Percentiles rank a stretch among this genome's conserved stretches.
phyloP scores from a whole-genome alignment of 2,888 invertebrate genomes.

The Caradrina kadenii region DNA sequence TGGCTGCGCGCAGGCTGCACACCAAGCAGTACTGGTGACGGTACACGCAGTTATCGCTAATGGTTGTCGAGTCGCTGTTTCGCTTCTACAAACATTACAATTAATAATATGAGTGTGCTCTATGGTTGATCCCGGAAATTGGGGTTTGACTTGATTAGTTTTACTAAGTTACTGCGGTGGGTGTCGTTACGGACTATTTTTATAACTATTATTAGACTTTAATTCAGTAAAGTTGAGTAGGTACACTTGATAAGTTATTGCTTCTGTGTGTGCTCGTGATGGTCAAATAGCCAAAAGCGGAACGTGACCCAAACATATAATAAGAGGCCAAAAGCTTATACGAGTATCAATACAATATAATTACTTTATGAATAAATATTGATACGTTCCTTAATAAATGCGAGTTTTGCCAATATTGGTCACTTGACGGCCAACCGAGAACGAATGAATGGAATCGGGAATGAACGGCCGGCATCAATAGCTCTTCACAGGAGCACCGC shows the following conservation, averaged over 20 bases:
- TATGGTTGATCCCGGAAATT: constrained; percentile 12
- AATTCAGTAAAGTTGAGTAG: neutral
- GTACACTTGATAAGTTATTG: neutral
- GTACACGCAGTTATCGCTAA: constrained; percentile 22
- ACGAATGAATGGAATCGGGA: constrained; percentile 34
- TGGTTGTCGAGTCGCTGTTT: constrained; percentile 7
- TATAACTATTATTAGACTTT: neutral
- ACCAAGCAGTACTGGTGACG: neutral
- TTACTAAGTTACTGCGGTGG: neutral
- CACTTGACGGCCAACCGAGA: constrained; percentile 32
- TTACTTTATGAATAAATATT: neutral
- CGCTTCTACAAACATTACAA: constrained; percentile 15
- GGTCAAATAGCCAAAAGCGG: no score
- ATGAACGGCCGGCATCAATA: constrained; percentile 35
- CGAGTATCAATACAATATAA: neutral
- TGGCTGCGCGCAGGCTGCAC: neutral
- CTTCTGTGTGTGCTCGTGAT: neutral
- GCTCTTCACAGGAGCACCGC: constrained; percentile 39
- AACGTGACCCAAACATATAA: neutral
- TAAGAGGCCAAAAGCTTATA: neutral
- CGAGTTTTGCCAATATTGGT: constrained; percentile 28
- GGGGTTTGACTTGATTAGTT: constrained; percentile 4
- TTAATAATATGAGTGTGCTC: constrained; percentile 14
- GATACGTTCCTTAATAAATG: constrained; percentile 6
- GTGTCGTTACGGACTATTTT: neutral